A percentile compares a stretch with the other conserved stretches of the same genome.
phyloP scores from a whole-genome alignment of 2,888 invertebrate species.

The Drosophila lacicola region DNA sequence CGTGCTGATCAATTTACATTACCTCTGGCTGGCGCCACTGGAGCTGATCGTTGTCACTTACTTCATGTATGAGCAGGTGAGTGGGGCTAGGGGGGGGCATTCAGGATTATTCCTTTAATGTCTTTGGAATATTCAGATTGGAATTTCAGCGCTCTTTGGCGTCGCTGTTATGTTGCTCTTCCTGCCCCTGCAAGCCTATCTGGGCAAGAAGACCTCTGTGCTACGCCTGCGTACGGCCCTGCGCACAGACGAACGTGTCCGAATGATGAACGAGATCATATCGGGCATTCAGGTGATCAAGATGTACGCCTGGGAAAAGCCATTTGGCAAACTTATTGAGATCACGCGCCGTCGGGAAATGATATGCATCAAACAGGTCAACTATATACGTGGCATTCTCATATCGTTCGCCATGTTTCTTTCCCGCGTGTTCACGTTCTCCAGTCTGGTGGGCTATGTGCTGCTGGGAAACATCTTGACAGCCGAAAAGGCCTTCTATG shows the following conservation, averaged over 20 bases:
- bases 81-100: conserved; percentile 26
- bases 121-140: conserved; percentile 83
- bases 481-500: conserved; percentile 94
- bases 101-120: neutral
- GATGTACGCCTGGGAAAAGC: conserved; percentile 98
- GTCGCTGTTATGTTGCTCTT: conserved; percentile 87
- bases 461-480: conserved; percentile 89
- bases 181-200: conserved; percentile 90
- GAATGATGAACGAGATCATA: conserved; percentile 96
- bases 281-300: conserved; percentile 96
- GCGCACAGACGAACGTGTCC: conserved; percentile 94
- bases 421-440: conserved; percentile 93
- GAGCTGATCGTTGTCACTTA: conserved; percentile 92
- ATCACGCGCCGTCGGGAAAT: conserved; percentile 87
- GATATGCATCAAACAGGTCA: conserved; percentile 89
- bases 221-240: conserved; percentile 92
- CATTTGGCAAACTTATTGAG: conserved; percentile 92
- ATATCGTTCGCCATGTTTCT: conserved; percentile 94
- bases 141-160: conserved; percentile 86
- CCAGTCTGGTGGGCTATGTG: conserved; percentile 92
- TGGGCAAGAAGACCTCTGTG: conserved; percentile 91
- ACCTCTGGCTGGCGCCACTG: conserved; percentile 95
- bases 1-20: conserved; percentile 94
- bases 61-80: conserved; percentile 89
- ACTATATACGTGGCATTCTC: conserved; percentile 91